Base-by-base conservation (phyloP, 2,888 invertebrate species). In the Spilarctia lutea region DNA sequence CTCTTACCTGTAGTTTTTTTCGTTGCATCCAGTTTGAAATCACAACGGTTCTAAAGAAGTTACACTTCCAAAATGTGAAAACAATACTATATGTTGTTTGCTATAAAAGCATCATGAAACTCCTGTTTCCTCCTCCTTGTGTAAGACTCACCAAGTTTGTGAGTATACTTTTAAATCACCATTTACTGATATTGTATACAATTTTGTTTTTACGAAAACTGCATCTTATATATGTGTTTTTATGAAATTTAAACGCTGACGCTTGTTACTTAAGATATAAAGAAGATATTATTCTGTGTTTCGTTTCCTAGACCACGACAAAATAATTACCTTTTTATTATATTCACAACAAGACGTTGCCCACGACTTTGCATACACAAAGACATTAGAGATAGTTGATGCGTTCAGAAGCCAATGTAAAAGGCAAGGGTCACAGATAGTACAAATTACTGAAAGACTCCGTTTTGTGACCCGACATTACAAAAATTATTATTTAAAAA, bases 281-380 rank as follows among this genome's bases (percentile, higher is more conserved):
- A 66, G 52, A 75, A 52, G 67, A 74, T 60, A 69, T 65, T 73
- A 75, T 77, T 39, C 74, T 74, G 81, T 77, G 77, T 83, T 81
- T 75, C 81, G 81, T 83, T 85, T 86, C 82, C 82, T 86, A 82
- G 81, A 81, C 81, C 71, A 86, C 83, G 84, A 84, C 83, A 80
- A 83, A 75, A 75, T 75, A 72, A 83, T 83, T 82, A 81, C 76
- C 74, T 85, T 82, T 82, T 84, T 84, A 77, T 78, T 80, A 78
- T 72, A 68, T 71, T 75, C 72, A 66, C 74, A 79, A 83, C 45
- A 60, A 76, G 68, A 70, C 24, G 27, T 70, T 66, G 69, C 20
- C 65, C 56, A 73, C 72, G 66, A 72, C 39, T 72, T 65, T n/a
- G 39, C 68, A 70, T 69, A 27, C 60, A 63, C 39, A 45, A 67